Conservation (phyloP, 2,113 vertebrate species). For the Actenoides hombroni region DNA sequence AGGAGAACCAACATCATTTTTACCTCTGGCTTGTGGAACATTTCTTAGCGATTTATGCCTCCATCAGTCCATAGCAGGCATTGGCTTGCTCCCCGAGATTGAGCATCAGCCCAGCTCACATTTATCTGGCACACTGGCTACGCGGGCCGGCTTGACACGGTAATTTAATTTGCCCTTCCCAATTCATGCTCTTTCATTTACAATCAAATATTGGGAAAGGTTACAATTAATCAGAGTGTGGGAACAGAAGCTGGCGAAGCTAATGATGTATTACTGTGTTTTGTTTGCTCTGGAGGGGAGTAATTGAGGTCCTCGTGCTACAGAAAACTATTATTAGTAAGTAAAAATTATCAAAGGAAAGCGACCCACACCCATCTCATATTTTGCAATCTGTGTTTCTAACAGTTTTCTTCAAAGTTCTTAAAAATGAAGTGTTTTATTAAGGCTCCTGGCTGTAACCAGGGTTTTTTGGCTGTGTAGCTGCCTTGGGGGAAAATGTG, state of each 20-base stretch:
- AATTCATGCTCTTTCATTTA: constrained; percentile 19
- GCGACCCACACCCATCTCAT: neutral
- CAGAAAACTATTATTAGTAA: constrained; percentile 22
- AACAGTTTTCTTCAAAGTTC: neutral
- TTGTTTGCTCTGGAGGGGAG: neutral
- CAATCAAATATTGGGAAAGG: constrained; percentile 23
- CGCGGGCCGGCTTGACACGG: neutral
- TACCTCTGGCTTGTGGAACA: neutral
- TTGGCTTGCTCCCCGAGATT: neutral
- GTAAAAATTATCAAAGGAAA: neutral
- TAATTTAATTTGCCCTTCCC: constrained; percentile 50
- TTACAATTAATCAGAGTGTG: constrained; percentile 13
- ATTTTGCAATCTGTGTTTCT: neutral
- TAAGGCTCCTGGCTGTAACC: accelerated
- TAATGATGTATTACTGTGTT: neutral
- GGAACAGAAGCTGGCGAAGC: neutral
- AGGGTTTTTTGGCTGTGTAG: neutral
- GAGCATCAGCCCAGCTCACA: neutral
- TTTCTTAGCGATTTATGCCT: neutral
- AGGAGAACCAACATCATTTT: neutral
- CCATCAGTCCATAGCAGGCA: neutral
- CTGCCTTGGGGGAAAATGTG: neutral
- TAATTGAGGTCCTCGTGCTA: neutral
- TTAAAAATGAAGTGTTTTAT: neutral
- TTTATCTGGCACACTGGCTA: constrained; percentile 21